Base-by-base conservation (phyloP, 1,140 invertebrate species). In the Cotesia chilonis region DNA sequence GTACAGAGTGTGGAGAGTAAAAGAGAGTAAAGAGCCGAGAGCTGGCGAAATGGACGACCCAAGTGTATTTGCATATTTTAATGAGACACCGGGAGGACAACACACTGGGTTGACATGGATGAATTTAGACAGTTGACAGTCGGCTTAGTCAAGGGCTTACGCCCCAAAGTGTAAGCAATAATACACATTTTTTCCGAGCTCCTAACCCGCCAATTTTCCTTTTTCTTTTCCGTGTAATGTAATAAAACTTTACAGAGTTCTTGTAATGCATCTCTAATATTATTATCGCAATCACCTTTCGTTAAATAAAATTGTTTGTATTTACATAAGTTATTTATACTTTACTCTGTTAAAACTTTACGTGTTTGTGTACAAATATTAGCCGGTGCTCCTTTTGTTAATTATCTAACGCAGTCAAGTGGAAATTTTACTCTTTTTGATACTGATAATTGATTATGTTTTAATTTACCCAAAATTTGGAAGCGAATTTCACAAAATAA, bases 61-160 rank as follows among this genome's bases (percentile, higher is more conserved):
- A 41, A 61, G 71, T 68, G 77, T 86, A 86, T 86, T 86, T 85
- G 84, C 85, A 86, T 85, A 86, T 85, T 85, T 86, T 86, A 86
- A 86, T 86, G 85, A 86, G 85, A 78, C 82, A 80, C 77, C 73
- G 79, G 74, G 73, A 78, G 75, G 75, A 77, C 75, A 59, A 57
- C 59, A 68, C 73, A 75, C 74, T 61, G 75, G 79, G 75, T 79
- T 79, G 14, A 20, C 59, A 59, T 14, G 59, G 38, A 64, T 38
- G 35, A 64, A 64, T 64, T 64, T 64, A 59, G 57, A 59, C 57
- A 59, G 57, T 59, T 59, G 57, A 59, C 57, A 59, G 57, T 59
- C 17, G 57, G 57, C 57, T 59, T 59, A 59, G 7, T 20, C 14
- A 20, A 59, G 20, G 20, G 14, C 57, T 59, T 59, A 59, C 7